Conservation (phyloP, 1,140 invertebrate species). For the Zophobas morio region DNA sequence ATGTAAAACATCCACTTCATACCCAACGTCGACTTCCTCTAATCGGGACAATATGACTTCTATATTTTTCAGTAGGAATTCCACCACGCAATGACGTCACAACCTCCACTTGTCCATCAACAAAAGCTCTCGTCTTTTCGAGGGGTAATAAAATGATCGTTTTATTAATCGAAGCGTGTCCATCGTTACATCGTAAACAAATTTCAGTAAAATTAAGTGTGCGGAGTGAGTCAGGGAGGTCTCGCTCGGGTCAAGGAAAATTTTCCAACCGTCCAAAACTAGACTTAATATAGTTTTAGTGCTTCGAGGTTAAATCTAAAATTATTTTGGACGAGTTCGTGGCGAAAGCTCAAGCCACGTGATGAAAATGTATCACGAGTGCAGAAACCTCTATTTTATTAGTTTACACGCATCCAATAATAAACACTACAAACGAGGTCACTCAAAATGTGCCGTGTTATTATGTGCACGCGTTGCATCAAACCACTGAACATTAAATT, state of each 20-base stretch:
- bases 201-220: not conserved
- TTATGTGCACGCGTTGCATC: not conserved
- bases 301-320: too few relatives aligned
- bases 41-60: not conserved
- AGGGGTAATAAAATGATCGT: constrained; percentile 1
- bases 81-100: not conserved
- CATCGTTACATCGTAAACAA: constrained; percentile 7
- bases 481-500: not conserved
- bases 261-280: too few relatives aligned
- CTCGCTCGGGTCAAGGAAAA: constrained; percentile 7
- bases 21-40: constrained; percentile 14
- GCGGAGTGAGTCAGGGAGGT: not conserved
- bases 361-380: not conserved
- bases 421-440: not conserved
- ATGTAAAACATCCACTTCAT: constrained; percentile 38
- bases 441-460: not conserved
- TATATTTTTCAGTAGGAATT: constrained; percentile 2
- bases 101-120: not conserved
- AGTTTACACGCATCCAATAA: not conserved
- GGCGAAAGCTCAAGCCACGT: not conserved
- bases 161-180: constrained; percentile 9
- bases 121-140: not conserved
- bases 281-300: too few relatives aligned
- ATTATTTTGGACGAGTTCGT: too few relatives aligned
- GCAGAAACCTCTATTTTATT: not conserved